Conservation (phyloP, 2,888 invertebrate genomes). For the Acheta domesticus region DNA sequence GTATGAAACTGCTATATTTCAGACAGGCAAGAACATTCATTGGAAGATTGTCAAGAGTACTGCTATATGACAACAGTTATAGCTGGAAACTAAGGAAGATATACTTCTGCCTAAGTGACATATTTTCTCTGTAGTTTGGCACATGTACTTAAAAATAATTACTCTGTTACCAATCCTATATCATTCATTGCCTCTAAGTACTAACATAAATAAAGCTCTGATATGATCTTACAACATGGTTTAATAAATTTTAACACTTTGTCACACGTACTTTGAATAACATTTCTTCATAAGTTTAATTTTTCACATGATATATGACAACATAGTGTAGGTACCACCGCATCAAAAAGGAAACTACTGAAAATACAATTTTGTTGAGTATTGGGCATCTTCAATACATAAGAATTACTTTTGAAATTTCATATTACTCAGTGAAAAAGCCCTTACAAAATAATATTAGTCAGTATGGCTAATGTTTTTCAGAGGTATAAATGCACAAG, state of each 20-base stretch:
- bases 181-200: background rate
- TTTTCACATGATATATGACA: too few species aligned
- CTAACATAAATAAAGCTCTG: constrained; percentile 18
- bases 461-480: too few species aligned
- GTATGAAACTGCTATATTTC: constrained; percentile 20
- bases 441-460: too few species aligned
- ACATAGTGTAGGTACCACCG: too few species aligned
- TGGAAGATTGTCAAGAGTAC: constrained; percentile 30
- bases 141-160: background rate
- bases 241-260: background rate
- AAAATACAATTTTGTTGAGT: too few species aligned
- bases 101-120: background rate
- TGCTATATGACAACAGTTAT: background rate
- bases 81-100: background rate
- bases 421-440: too few species aligned
- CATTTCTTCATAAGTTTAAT: too few species aligned
- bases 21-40: constrained; percentile 27
- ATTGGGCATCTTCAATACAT: too few species aligned
- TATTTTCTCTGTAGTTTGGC: background rate
- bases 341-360: too few species aligned
- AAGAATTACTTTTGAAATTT: too few species aligned
- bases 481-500: too few species aligned
- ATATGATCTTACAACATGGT: constrained; percentile 1
- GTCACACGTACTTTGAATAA: background rate
- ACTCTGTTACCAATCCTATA: background rate